Conservation (phyloP, 2,797 vertebrate species). For the Semaprochilodus insignis region DNA sequence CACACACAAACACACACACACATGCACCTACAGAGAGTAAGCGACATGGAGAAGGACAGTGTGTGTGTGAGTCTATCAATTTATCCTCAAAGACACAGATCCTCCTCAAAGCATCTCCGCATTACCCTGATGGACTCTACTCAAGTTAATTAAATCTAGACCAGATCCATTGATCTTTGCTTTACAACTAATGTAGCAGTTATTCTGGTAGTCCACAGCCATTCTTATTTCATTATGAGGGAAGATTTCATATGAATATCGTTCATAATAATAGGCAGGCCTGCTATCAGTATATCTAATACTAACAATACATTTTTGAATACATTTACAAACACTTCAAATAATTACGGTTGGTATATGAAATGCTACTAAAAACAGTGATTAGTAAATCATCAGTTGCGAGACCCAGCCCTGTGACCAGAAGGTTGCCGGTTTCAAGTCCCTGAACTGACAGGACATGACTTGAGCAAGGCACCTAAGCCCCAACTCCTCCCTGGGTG, state of each 20-base stretch:
- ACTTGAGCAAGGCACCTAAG: too few species aligned
- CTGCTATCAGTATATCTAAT: neutral
- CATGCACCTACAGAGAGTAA: slow-evolving; percentile 1
- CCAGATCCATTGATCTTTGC: slow-evolving; percentile 34
- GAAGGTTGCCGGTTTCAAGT: too few species aligned
- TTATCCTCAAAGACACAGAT: slow-evolving; percentile 42
- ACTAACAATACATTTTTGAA: too few species aligned
- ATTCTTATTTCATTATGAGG: neutral
- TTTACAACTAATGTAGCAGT: slow-evolving; percentile 29
- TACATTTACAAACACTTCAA: too few species aligned
- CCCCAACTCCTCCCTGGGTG: too few species aligned
- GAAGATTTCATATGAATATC: neutral
- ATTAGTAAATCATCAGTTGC: too few species aligned
- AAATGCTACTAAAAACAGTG: too few species aligned
- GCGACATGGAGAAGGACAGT: neutral
- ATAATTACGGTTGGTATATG: too few species aligned
- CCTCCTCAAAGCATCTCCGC: slow-evolving; percentile 35
- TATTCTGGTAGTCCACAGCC: neutral
- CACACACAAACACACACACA: slow-evolving; percentile 1
- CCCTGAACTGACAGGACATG: too few species aligned
- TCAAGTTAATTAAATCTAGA: slow-evolving; percentile 45
- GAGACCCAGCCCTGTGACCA: too few species aligned
- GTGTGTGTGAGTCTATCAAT: neutral
- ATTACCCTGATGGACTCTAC: slow-evolving; percentile 24
- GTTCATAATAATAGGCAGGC: neutral